Evolutionary conservation across 2,113 vertebrate genomes (phyloP), one percentile per base, ranked within the genome.

Genomic region (Sprattus sprattus): DNA sequence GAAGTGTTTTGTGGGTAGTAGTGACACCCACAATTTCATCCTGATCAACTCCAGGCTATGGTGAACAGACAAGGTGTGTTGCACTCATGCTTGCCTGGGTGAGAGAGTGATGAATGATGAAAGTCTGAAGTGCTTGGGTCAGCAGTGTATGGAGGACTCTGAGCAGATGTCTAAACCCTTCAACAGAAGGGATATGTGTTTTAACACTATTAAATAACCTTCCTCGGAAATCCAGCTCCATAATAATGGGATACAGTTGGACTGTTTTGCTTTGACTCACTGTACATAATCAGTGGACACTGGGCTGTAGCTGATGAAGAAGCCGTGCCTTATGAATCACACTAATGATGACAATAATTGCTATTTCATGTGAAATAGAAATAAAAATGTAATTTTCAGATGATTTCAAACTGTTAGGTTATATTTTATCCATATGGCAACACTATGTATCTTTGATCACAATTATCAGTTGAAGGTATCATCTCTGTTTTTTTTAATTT

Each of bases 301-400:
- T 78, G 71, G 32, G 4, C 13, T 39, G 25, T 32, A 5, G 39
- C 16, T 39, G 39, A 39, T 39, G 39, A 39, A 39, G 71, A 78
- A 39, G 32, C 11, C 16, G 71, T 39, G 71, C 71, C 15, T 39
- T 2, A 39, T 39, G 32, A 78, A 39, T 78, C 28, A 39, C 32
- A 13, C 71, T 78, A 78, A 78, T 78, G 71, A 78, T 78, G 28
- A 78, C 71, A 78, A 39, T 78, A 78, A 78, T 78, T 44, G 71
- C 28, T 0, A 28, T 39, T 78, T 78, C 64, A 32, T 78, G 2
- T 39, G 67, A 18, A 78, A 78, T 78, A 32, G 32, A 39, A 39
- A 39, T 75, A 9, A 28, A 78, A 71, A 1, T 32, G 71, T 78
- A 78, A 32, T 11, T 78, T 78, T 78, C 39, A 13, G 28, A 78